Conservation (phyloP, 2,888 invertebrate species). For the Sesamia inferens region DNA sequence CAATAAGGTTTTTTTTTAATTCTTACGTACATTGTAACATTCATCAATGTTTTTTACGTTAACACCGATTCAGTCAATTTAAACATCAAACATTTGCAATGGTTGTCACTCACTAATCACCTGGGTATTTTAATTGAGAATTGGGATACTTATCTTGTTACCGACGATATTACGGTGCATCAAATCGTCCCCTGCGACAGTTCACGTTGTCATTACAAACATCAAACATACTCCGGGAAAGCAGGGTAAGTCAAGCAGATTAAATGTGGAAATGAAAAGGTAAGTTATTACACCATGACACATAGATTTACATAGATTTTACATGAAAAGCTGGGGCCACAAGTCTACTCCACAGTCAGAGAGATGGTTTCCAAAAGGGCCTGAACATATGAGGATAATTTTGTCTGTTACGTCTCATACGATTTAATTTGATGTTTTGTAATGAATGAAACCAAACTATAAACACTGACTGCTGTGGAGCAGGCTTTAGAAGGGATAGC, state of each 20-base stretch:
- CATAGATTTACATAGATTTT: slow-evolving; percentile 37
- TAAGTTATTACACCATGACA: slow-evolving; percentile 31
- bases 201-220: slow-evolving; percentile 29
- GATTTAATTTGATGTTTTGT: no score
- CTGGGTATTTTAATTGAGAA: slow-evolving; percentile 12
- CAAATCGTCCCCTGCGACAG: slow-evolving; percentile 19
- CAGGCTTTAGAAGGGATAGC: slow-evolving; percentile 37
- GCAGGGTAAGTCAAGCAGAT: slow-evolving; percentile 48
- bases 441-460: background rate
- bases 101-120: slow-evolving; percentile 64
- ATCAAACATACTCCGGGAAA: slow-evolving; percentile 50
- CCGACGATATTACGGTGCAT: slow-evolving; percentile 3
- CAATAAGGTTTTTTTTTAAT: slow-evolving; percentile 14
- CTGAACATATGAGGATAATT: background rate
- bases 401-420: background rate
- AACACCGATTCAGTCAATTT: slow-evolving; percentile 4
- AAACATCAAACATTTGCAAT: slow-evolving; percentile 49
- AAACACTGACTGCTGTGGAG: slow-evolving; percentile 25
- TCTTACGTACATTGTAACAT: slow-evolving; percentile 37
- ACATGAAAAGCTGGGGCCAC: slow-evolving; percentile 45
- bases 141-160: slow-evolving; percentile 47
- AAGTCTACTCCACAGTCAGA: slow-evolving; percentile 42
- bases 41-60: slow-evolving; percentile 31
- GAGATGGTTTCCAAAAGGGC: slow-evolving; percentile 6
- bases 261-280: slow-evolving; percentile 41